Percentiles rank a stretch among this genome's conserved stretches.
Evolutionary conservation across 2,797 vertebrate species (phyloP).

Genomic region (Phataginus tricuspis): DNA sequence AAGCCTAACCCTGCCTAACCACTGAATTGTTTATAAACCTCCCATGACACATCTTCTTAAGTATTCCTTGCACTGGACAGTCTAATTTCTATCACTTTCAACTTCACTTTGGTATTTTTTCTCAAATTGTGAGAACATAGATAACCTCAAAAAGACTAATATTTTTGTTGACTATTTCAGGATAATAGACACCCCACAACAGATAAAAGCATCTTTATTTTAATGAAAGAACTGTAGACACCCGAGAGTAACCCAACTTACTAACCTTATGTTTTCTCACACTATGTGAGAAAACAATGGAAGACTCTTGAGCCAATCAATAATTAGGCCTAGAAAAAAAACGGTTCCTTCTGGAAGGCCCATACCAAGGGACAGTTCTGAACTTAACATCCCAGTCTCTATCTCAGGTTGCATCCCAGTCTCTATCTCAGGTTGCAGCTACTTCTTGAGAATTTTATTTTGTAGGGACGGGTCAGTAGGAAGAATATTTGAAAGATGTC

Average conservation of each 20-base stretch:
- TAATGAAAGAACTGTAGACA: not conserved
- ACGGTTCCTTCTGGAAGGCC: not conserved
- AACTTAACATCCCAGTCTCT: not conserved
- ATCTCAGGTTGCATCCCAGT: not conserved
- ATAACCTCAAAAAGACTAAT: not conserved
- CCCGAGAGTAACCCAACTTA: not conserved
- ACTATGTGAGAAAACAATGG: not conserved
- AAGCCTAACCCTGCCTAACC: constrained; percentile 80
- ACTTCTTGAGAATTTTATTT: not conserved
- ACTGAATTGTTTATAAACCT: constrained; percentile 81
- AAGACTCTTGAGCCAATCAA: constrained; percentile 73
- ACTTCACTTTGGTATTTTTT: constrained; percentile 45
- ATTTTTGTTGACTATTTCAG: not conserved
- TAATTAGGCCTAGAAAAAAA: constrained; percentile 15
- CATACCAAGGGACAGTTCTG: not conserved
- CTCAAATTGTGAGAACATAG: not conserved
- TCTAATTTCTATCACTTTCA: not conserved
- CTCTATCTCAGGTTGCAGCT: not conserved
- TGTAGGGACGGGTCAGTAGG: not conserved
- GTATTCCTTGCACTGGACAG: constrained; percentile 62
- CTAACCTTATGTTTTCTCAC: not conserved
- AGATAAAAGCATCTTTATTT: not conserved
- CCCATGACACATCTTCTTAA: constrained; percentile 75
- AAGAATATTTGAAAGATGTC: not conserved
- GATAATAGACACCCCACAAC: not conserved